phyloP scores from a whole-genome alignment of 2,888 invertebrate species.

The Therioaphis trifolii region DNA sequence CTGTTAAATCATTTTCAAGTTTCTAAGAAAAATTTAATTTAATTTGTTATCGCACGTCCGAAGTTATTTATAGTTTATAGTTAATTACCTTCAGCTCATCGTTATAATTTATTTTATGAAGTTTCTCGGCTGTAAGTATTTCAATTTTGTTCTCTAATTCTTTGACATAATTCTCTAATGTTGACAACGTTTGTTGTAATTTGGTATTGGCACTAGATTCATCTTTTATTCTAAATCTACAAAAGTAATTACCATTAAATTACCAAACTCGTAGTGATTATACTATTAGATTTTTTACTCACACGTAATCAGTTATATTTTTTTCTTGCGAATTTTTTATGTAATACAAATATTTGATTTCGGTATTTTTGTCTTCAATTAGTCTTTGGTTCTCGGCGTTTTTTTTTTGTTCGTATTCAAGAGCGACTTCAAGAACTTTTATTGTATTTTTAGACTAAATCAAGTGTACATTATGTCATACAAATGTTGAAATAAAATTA shows the following conservation, averaged over 20 bases:
- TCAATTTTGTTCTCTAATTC: slow-evolving; percentile 45
- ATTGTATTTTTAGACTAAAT: slow-evolving; percentile 30
- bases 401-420: slow-evolving; percentile 35
- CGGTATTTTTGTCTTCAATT: slow-evolving; percentile 45
- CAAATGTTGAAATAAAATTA: neutral
- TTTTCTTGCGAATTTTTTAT: slow-evolving; percentile 48
- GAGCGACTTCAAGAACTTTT: slow-evolving; percentile 19
- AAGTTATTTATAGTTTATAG: neutral
- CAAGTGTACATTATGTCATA: too few species aligned
- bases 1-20: slow-evolving; percentile 38
- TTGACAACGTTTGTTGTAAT: slow-evolving; percentile 27
- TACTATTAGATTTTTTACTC: neutral
- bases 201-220: slow-evolving; percentile 34
- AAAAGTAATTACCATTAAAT: slow-evolving; percentile 1
- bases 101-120: neutral
- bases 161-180: slow-evolving; percentile 42
- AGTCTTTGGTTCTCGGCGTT: neutral
- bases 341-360: slow-evolving; percentile 40
- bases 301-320: slow-evolving; percentile 47
- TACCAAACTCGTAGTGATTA: neutral
- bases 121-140: slow-evolving; percentile 33
- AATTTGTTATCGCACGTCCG: neutral
- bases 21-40: slow-evolving; percentile 7
- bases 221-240: slow-evolving; percentile 32
- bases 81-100: slow-evolving; percentile 34